Evolutionary conservation across 2,113 vertebrate species (phyloP).

Genomic region (Xenus cinereus): DNA sequence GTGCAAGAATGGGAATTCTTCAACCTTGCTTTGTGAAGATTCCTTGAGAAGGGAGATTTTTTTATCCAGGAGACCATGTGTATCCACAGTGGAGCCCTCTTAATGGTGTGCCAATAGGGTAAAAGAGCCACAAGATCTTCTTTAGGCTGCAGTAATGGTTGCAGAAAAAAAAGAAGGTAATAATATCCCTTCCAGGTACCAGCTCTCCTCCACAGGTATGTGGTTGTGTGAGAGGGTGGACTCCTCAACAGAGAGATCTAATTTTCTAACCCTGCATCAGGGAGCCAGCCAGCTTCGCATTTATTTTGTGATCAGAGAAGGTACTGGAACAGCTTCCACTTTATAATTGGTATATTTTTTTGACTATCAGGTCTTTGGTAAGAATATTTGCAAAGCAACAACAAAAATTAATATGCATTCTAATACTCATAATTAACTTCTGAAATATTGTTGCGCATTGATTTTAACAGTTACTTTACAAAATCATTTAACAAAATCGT

Average conservation of each 20-base stretch:
- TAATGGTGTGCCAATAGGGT: not conserved
- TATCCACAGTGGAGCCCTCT: not conserved
- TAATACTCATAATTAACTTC: slow-evolving; percentile 27
- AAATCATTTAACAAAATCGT: slow-evolving; percentile 4
- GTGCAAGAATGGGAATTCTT: not conserved
- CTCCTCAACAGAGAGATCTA: not conserved
- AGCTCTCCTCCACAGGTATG: not conserved
- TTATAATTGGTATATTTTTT: not conserved
- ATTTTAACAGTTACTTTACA: slow-evolving; percentile 15
- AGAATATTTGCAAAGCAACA: slow-evolving; percentile 31
- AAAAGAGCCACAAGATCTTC: not conserved
- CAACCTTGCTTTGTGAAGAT: not conserved
- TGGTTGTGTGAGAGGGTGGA: not conserved
- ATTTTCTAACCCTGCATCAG: not conserved
- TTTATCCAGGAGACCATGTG: not conserved
- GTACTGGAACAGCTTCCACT: not conserved
- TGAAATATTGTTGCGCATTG: not conserved
- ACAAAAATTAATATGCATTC: not conserved
- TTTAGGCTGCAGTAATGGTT: not conserved
- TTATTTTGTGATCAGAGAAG: not conserved
- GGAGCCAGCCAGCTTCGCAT: not conserved
- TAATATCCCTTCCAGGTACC: not conserved
- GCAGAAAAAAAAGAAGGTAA: not conserved
- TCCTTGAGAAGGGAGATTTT: not conserved
- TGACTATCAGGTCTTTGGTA: not conserved